Evolutionary conservation across 1,140 invertebrate genomes (phyloP), one percentile per base, ranked within the genome.

Genomic region (Hydropsyche tenuis): DNA sequence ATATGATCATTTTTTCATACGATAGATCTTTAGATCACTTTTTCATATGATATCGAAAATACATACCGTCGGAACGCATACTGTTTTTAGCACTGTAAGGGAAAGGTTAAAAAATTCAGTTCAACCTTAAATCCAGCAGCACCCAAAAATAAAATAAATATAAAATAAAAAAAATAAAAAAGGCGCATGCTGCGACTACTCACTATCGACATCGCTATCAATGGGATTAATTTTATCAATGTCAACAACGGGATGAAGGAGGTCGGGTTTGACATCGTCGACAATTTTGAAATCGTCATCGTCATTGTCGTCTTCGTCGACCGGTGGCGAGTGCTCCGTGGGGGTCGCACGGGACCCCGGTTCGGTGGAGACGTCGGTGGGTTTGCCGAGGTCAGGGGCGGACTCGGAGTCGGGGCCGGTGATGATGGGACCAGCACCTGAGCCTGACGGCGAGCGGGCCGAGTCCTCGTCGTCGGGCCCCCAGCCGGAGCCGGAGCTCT

Each of bases 121-220:
- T 37, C 3, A 4, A 37, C 30, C 30, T 3, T 4, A 9, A 37
- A 9, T 37, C 30, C 3, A 9, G 9, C 30, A 37, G 30, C 3
- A 9, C 3, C 3, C 30, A 37, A 37, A 37, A 9, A 37, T 4
- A 37, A 37, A 37, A 37, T 4, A 37, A 37, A 37, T 37, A 62
- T 74, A 69, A 65, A 45, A 72, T 6, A 62, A 20, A 69, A 69
- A 66, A 72, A 70, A 69, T 56, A 75, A 84, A 79, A 77, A 79
- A 82, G 82, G 82, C 42, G 82, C 84, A 85, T 85, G 83, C 80
- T 81, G 82, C 82, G 80, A 79, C 83, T 85, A 85, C 84, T 85
- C 83, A 85, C 84, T 81, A 84, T 80, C 79, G 76, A 80, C 77
- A 27, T 85, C 83, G 85, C 84, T 81, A 84, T 80, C 79, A 76